Evolutionary conservation across 1,140 invertebrate genomes (phyloP), one percentile per base, ranked within the genome.

Genomic region (Sitobion miscanthi): DNA sequence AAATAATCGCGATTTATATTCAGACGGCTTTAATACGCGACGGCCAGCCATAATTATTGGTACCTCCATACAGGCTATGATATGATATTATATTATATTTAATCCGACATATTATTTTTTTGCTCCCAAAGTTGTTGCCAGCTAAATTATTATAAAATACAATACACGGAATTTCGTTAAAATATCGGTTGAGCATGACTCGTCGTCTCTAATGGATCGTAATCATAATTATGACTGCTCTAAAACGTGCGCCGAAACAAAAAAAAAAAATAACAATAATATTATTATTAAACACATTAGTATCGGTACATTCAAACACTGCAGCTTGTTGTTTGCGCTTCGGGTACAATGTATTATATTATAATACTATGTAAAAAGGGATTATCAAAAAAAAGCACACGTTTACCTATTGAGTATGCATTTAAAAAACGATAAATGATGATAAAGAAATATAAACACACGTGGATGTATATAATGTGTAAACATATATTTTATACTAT

Each of bases 31-130:
- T 86, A 86, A n/a, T 86, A 47, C 23, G 42, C 42, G 85, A 86
- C 85, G 85, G 45, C 38, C 30, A 86, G 5, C 85, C n/a, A 77
- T 77, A 77, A 77, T 77, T 77, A 77, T 77, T 14, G 62, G 14
- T 77, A n/a, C 14, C 30, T 77, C 30, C 5, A n/a, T 77, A 77
- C 62, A 4, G n/a, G 85, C 45, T 30, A 47, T 45, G 14, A 86
- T 42, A 86, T 49, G 14, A 45, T 86, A 86, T 86, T 45, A 47
- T n/a, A 47, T 86, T 17, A 86, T 30, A 86, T 86, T 45, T 86
- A 86, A 86, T 86, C 85, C 85, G 85, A 86, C 85, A n/a, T 86
- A n/a, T 86, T 47, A 47, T 86, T 30, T 86, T 86, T 47, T 86
- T 20, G 21, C 38, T 45, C 23, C 42, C 23, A 86, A 45, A 38